Evolutionary conservation across 1,140 invertebrate genomes (phyloP).

Genomic region (Dreissena polymorpha): DNA sequence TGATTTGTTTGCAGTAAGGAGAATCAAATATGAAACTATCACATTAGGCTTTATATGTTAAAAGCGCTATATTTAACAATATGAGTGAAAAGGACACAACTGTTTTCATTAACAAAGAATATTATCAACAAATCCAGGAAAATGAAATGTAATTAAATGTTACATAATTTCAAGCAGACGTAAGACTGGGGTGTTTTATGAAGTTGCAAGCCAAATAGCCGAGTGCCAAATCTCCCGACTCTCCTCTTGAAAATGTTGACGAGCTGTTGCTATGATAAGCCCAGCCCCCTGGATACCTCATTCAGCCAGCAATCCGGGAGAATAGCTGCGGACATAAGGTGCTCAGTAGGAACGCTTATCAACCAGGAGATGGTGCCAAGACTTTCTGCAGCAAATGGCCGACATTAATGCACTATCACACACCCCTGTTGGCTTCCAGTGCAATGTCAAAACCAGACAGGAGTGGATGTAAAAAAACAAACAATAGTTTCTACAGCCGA

Average conservation of each 20-base stretch:
- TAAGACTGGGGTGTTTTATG: background rate
- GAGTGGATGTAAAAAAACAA: background rate
- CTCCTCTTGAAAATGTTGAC: background rate
- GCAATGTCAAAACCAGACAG: slow-evolving; percentile 54
- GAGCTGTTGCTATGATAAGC: background rate
- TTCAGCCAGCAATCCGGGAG: slow-evolving; percentile 1
- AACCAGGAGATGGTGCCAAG: slow-evolving; percentile 23
- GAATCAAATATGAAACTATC: too few relatives aligned
- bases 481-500: too few relatives aligned
- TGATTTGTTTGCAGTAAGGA: too few relatives aligned
- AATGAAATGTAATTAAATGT: background rate
- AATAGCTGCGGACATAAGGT: slow-evolving; percentile 1
- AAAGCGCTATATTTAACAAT: too few relatives aligned
- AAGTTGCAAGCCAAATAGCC: background rate
- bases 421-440: slow-evolving; percentile 38
- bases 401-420: slow-evolving; percentile 46
- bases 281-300: slow-evolving; percentile 9
- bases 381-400: slow-evolving; percentile 51
- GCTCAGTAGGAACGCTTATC: slow-evolving; percentile 25
- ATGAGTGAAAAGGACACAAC: too few relatives aligned
- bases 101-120: background rate
- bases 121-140: background rate
- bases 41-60: too few relatives aligned
- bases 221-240: background rate
- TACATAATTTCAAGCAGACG: background rate